Percentiles rank a stretch among this genome's conserved stretches.
These are phyloP conservation scores for Cephonodes hylas DNA, from an alignment of 2,888 invertebrate genomes.

Conservation along the genomic window DNA sequence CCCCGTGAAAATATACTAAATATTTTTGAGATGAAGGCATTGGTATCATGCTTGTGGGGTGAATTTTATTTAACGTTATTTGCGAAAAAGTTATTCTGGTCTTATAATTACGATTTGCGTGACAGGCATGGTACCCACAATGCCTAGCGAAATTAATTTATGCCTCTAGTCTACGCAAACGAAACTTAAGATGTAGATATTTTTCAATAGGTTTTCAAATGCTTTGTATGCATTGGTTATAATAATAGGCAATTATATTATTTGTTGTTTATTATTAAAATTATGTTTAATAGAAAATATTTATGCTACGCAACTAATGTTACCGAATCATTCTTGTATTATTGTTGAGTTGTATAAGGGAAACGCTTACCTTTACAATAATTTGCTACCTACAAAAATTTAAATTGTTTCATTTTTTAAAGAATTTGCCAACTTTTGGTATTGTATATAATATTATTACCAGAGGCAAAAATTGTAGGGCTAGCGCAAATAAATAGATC, in stretches of 20 bases:
- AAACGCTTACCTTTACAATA: too few species aligned
- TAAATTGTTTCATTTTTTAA: too few species aligned
- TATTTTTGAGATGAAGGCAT: constrained; percentile 46
- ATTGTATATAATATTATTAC: neutral
- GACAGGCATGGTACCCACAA: neutral
- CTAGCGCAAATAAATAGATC: neutral
- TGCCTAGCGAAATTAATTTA: neutral
- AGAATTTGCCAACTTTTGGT: too few species aligned
- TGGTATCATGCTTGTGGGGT: constrained; percentile 31
- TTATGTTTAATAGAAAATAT: neutral
- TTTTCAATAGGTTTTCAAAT: neutral
- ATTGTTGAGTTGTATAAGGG: too few species aligned
- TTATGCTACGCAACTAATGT: neutral
- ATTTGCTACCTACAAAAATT: too few species aligned
- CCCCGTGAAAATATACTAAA: constrained; percentile 27
- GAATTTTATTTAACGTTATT: constrained; percentile 3
- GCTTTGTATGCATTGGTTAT: neutral
- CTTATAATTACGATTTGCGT: neutral
- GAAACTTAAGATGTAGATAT: neutral
- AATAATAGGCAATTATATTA: neutral
- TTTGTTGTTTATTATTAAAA: neutral
- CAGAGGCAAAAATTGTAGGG: neutral
- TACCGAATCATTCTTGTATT: too few species aligned
- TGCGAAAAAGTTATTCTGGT: neutral
- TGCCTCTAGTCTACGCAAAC: neutral